phyloP scores from a whole-genome alignment of 2,888 invertebrate genomes.

The Drosophila colorata region DNA sequence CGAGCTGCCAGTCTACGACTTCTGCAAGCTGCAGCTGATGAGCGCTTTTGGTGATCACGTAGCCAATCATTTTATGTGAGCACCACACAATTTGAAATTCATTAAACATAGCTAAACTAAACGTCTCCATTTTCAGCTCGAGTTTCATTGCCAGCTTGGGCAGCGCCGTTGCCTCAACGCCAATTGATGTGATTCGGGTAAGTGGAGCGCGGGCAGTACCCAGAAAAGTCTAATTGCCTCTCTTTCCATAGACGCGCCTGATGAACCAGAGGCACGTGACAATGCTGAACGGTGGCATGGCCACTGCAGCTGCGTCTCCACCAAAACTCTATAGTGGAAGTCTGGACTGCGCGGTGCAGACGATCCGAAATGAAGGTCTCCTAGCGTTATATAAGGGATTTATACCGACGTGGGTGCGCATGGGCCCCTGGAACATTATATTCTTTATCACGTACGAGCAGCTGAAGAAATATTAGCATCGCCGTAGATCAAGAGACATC shows the following conservation, averaged over 20 bases:
- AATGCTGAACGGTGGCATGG: conserved; percentile 80
- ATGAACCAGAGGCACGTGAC: conserved; percentile 94
- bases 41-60: conserved; percentile 91
- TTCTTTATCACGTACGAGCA: conserved; percentile 98
- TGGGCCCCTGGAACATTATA: conserved; percentile 99
- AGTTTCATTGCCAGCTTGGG: conserved; percentile 96
- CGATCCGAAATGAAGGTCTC: conserved; percentile 94
- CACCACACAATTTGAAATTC: background rate
- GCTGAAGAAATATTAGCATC: conserved; percentile 89
- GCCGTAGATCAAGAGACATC: conserved; percentile 24
- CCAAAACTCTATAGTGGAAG: conserved; percentile 91
- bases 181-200: conserved; percentile 96
- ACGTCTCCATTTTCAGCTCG: conserved; percentile 87
- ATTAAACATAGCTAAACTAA: background rate
- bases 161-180: conserved; percentile 96
- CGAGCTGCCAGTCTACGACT: conserved; percentile 97
- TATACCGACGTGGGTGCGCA: conserved; percentile 96
- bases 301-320: conserved; percentile 82
- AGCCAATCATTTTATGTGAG: conserved; percentile 94
- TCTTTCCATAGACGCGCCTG: conserved; percentile 91
- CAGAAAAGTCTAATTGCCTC: background rate
- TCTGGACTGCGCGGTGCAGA: conserved; percentile 92
- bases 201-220: conserved; percentile 70
- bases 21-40: conserved; percentile 91
- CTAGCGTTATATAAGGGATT: conserved; percentile 97